Percentiles rank a stretch among this genome's conserved stretches.
phyloP scores from a whole-genome alignment of 2,113 vertebrate species.

The Chrysochloris asiatica region DNA sequence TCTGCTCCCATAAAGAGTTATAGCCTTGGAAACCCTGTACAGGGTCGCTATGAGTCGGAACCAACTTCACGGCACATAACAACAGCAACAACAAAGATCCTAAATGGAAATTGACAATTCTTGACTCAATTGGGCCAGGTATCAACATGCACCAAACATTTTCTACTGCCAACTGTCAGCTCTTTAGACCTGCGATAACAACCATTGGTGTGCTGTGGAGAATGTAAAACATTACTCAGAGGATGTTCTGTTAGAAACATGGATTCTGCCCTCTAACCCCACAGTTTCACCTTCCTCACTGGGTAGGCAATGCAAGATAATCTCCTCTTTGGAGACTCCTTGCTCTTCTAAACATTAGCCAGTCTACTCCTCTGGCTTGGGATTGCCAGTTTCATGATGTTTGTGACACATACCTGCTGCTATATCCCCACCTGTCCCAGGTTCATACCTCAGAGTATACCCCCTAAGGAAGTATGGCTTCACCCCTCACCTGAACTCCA shows the following conservation, averaged over 20 bases:
- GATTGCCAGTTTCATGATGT: fast-evolving
- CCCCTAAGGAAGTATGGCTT: neutral
- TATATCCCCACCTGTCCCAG: fast-evolving
- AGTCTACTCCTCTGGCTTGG: neutral
- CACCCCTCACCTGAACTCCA: neutral
- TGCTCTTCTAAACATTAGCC: neutral
- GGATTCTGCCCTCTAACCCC: neutral
- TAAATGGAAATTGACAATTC: neutral
- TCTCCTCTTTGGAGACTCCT: neutral
- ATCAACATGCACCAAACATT: neutral
- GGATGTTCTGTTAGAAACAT: neutral
- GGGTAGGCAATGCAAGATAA: too few relatives aligned
- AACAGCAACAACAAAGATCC: too few relatives aligned
- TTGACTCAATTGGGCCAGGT: neutral
- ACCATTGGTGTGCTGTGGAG: neutral
- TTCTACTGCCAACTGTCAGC: too few relatives aligned
- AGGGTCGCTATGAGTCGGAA: too few relatives aligned
- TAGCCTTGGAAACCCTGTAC: too few relatives aligned
- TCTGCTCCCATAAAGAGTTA: too few relatives aligned
- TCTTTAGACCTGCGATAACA: too few relatives aligned
- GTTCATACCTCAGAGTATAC: neutral
- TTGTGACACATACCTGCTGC: neutral
- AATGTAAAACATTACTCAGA: neutral
- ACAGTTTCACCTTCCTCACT: neutral
- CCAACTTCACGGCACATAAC: too few relatives aligned